A percentile compares a stretch with the other conserved stretches of the same genome.
These are phyloP conservation scores for Hypocryptadius cinnamomeus DNA, from an alignment of 2,113 vertebrate species.

Conservation along the genomic window DNA sequence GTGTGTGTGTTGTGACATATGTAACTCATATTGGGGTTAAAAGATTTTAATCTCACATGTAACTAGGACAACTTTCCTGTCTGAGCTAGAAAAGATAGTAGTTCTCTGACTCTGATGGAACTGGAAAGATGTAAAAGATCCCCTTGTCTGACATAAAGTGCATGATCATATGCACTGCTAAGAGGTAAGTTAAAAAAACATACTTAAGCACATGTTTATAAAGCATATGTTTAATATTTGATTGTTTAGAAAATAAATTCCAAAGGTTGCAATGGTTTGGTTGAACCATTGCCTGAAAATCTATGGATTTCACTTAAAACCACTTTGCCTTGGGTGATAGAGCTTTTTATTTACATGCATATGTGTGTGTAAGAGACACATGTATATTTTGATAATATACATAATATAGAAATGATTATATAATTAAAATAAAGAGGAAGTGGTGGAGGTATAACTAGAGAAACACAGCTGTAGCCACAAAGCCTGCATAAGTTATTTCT, in stretches of 20 bases:
- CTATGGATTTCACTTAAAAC: background rate
- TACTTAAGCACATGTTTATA: background rate
- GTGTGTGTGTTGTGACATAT: background rate
- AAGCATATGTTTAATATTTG: background rate
- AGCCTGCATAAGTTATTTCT: background rate
- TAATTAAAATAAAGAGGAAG: background rate
- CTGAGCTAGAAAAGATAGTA: background rate
- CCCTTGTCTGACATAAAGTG: background rate
- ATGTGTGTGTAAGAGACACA: background rate
- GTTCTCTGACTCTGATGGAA: background rate
- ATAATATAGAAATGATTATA: background rate
- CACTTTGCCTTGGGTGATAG: background rate
- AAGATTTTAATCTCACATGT: background rate
- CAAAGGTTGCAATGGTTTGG: background rate
- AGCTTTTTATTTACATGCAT: background rate
- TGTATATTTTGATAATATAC: background rate
- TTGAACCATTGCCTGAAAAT: background rate
- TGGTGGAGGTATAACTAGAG: background rate
- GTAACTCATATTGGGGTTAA: background rate
- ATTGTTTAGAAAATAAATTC: background rate
- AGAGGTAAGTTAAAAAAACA: background rate
- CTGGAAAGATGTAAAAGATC: background rate
- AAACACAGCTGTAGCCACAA: background rate
- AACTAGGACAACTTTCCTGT: background rate
- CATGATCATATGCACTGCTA: background rate